Conservation (phyloP, 2,888 invertebrate species). For the Himalopsyche anomala region DNA sequence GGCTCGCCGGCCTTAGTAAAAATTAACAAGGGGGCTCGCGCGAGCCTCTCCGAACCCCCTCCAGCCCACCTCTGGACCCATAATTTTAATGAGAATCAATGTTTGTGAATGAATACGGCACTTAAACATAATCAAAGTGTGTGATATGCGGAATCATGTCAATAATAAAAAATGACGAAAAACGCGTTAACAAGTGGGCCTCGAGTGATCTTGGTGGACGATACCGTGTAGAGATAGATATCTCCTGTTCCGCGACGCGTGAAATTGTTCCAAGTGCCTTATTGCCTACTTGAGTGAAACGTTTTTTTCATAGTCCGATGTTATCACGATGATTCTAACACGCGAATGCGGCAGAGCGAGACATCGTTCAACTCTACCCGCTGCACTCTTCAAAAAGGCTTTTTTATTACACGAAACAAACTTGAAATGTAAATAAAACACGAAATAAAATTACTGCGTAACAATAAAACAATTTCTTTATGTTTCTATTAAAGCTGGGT, state of each 20-base stretch:
- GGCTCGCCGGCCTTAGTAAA: no score
- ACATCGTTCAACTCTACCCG: slow-evolving; percentile 19
- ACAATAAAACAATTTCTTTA: no score
- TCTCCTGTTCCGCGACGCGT: slow-evolving; percentile 18
- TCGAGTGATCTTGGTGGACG: not conserved
- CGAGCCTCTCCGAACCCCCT: no score
- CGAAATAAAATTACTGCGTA: not conserved
- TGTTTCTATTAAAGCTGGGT: no score
- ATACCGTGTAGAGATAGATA: slow-evolving; percentile 2
- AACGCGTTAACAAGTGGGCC: slow-evolving; percentile 20
- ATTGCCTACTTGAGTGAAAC: slow-evolving; percentile 9
- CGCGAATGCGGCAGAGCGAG: slow-evolving; percentile 11
- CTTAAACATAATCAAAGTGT: not conserved
- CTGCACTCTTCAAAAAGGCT: not conserved
- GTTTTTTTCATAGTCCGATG: slow-evolving; percentile 26
- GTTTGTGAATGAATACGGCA: no score
- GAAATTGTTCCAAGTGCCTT: slow-evolving; percentile 39
- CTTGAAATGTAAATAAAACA: not conserved
- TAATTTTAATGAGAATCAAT: no score
- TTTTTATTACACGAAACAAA: not conserved
- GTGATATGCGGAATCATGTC: not conserved
- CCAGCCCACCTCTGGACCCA: no score
- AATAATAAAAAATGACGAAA: not conserved
- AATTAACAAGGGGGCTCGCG: no score
- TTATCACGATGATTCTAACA: slow-evolving; percentile 19